Base-by-base conservation (phyloP, 1,140 invertebrate species). In the Drosophila murphyi region DNA sequence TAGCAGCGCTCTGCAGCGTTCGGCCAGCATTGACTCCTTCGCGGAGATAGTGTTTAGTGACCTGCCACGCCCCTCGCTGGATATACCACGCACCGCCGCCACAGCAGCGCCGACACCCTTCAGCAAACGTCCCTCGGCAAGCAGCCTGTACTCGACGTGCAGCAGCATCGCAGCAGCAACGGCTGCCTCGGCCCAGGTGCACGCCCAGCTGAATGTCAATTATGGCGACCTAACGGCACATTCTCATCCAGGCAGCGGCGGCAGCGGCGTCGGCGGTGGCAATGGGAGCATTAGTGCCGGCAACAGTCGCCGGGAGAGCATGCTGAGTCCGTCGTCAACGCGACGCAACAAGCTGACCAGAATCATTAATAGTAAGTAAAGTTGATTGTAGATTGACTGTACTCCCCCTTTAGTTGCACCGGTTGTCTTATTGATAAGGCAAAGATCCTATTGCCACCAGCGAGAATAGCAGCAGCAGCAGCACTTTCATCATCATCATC, bases 21-120 rank as follows among this genome's bases (percentile, higher is more conserved):
- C 96, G 50, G 95, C 96, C 54, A 97, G 96, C 90, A 97, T 97
- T 83, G 96, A 97, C 92, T 95, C 95, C 0, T 94, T 96, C 93
- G 95, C 95, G 31, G 95, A 96, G 80, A 94, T 95, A 5, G 94
- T 95, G 31, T 94, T 94, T 93, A 92, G 93, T 74, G 85, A 92
- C 61, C 59, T 81, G 50, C 90, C 91, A 29, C 80, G 86, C 47
- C 80, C 92, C 55, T 91, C 87, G 29, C 72, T 92, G 31, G 81
- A 88, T 12, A 81, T 91, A 74, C 90, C 79, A 31, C 75, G 77
- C 28, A 48, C 72, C 4, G 60, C 71, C 7, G 6, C 51, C 0
- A 48, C 55, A 20, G 55, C 47, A 2, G 68, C 41, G 2, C 85
- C 83, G 1, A 77, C 87, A 0, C 91, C 88, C 3, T 92, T 92